phyloP scores from a whole-genome alignment of 1,140 invertebrate species.

The Pseudomyrmex gracilis region DNA sequence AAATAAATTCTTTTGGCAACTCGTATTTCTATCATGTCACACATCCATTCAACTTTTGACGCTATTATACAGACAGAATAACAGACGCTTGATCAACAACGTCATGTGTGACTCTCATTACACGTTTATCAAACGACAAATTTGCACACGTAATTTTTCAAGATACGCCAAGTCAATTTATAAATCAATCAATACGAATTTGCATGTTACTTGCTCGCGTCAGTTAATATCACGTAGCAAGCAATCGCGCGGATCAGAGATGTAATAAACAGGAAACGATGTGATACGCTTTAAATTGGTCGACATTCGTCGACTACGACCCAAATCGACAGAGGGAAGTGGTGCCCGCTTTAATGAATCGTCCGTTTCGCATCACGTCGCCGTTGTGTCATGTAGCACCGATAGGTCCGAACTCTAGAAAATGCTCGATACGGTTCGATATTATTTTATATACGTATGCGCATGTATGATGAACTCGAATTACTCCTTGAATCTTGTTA shows the following conservation, averaged over 20 bases:
- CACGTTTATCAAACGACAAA: neutral
- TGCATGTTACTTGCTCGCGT: constrained; percentile 13
- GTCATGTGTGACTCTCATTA: neutral
- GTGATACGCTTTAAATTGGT: constrained; percentile 67
- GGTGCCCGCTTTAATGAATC: constrained; percentile 59
- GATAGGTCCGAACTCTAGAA: constrained; percentile 31
- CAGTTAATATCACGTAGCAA: constrained; percentile 15
- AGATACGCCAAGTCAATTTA: constrained; percentile 3
- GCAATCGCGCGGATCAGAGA: constrained; percentile 40
- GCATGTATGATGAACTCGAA: constrained; percentile 29
- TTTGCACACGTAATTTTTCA: constrained; percentile 11
- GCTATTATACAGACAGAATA: neutral
- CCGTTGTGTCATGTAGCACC: constrained; percentile 22
- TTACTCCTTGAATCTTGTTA: constrained; percentile 30
- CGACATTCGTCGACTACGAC: constrained; percentile 54
- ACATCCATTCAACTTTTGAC: constrained; percentile 31
- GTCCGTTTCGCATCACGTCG: constrained; percentile 19
- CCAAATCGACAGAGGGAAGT: constrained; percentile 61
- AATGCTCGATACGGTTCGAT: constrained; percentile 57
- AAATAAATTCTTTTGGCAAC: neutral
- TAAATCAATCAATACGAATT: constrained; percentile 1
- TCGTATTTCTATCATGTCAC: neutral
- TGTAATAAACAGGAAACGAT: constrained; percentile 67
- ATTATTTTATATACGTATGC: neutral
- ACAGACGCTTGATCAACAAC: neutral